Percentiles rank a stretch among this genome's conserved stretches.
These are phyloP conservation scores for Zapornia atra DNA, from an alignment of 2,113 vertebrate genomes.

Conservation along the genomic window DNA sequence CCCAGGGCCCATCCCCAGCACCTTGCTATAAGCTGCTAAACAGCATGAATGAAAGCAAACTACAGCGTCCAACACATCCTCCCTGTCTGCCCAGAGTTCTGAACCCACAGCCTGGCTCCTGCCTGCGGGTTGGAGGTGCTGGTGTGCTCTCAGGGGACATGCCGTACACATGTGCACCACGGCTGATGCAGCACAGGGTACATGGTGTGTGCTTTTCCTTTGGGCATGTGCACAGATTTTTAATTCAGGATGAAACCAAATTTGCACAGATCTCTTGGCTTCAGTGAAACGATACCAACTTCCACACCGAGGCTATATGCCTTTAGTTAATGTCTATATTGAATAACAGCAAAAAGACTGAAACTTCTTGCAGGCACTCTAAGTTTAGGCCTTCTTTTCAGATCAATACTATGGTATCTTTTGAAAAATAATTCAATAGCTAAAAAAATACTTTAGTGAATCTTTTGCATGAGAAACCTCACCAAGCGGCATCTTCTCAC, in stretches of 20 bases:
- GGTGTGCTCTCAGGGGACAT: accelerated
- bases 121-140: background rate
- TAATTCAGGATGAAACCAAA: background rate
- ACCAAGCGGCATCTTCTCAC: background rate
- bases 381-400: background rate
- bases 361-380: background rate
- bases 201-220: background rate
- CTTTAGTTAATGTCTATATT: too few relatives aligned
- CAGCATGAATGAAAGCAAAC: constrained; percentile 1
- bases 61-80: background rate
- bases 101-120: background rate
- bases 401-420: background rate
- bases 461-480: background rate
- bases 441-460: background rate
- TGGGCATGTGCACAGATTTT: background rate
- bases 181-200: background rate
- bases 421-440: background rate
- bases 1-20: background rate
- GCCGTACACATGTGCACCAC: too few relatives aligned
- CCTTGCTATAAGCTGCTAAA: background rate
- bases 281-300: background rate
- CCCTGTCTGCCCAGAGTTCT: background rate
- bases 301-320: accelerated
- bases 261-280: background rate
- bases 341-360: background rate